Evolutionary conservation across 64 coral and sea anemone genomes (phyloP).

Genomic region (Acropora tenuis): DNA sequence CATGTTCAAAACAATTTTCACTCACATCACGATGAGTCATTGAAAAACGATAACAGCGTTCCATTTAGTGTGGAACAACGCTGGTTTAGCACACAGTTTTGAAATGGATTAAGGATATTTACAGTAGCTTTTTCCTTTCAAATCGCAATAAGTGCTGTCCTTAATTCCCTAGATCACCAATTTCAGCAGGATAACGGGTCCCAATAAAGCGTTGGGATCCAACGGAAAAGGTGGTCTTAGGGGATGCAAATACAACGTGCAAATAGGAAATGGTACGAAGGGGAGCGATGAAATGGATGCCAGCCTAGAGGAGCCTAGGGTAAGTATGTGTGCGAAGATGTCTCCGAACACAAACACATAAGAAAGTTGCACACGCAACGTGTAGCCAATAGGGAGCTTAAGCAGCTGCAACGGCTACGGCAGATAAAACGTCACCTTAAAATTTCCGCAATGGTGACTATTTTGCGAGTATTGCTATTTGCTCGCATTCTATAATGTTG

Average conservation of each 20-base stretch:
- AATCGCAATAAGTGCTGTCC: too few species aligned
- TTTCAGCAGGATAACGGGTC: not conserved
- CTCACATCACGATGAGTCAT: not conserved
- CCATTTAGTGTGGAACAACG: not conserved
- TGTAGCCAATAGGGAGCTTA: too few species aligned
- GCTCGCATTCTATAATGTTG: too few species aligned
- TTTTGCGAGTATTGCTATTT: too few species aligned
- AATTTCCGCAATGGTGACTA: too few species aligned
- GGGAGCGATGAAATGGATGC: not conserved
- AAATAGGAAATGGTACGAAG: not conserved
- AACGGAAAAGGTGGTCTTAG: constrained; percentile 6
- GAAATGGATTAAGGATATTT: too few species aligned
- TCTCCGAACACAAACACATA: not conserved
- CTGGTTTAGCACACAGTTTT: not conserved
- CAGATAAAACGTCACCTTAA: too few species aligned
- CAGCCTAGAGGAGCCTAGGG: not conserved
- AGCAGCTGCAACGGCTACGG: too few species aligned
- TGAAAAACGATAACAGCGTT: not conserved
- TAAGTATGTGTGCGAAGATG: not conserved
- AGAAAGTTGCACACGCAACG: too few species aligned
- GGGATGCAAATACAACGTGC: not conserved
- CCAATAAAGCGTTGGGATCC: not conserved
- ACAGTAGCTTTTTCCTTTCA: too few species aligned
- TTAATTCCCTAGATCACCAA: not conserved
- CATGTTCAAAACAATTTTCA: too few species aligned